A percentile compares a stretch with the other conserved stretches of the same genome.
These are phyloP conservation scores for Ennomos fuscantarius DNA, from an alignment of 2,888 invertebrate genomes.

Conservation along the genomic window DNA sequence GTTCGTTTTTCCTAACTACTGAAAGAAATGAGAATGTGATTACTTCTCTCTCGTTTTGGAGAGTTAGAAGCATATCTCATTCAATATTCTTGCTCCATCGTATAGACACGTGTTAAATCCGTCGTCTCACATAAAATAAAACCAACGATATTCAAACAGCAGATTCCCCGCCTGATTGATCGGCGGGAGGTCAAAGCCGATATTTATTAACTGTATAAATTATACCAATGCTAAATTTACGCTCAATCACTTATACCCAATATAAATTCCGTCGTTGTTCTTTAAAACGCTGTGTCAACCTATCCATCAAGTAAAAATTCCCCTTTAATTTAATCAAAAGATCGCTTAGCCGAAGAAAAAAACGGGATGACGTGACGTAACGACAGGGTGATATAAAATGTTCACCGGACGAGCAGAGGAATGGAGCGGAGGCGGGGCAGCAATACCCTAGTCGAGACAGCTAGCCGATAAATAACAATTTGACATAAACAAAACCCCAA, in stretches of 20 bases:
- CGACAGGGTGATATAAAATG: constrained; percentile 79
- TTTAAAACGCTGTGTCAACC: constrained; percentile 82
- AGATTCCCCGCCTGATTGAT: constrained; percentile 51
- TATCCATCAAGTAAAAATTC: constrained; percentile 83
- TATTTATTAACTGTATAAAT: constrained; percentile 77
- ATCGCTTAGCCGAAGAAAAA: constrained; percentile 82
- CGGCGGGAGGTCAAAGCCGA: constrained; percentile 55
- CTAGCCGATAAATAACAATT: constrained; percentile 83
- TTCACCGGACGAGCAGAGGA: constrained; percentile 68
- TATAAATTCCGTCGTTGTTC: constrained; percentile 78
- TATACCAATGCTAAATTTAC: constrained; percentile 63
- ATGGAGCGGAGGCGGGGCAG: constrained; percentile 53
- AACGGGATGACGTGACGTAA: constrained; percentile 78
- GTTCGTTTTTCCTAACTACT: too few species aligned
- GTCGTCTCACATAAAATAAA: constrained; percentile 28
- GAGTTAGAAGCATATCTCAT: too few species aligned
- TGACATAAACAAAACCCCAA: constrained; percentile 81
- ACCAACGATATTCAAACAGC: constrained; percentile 35
- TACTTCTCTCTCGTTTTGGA: too few species aligned
- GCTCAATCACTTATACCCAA: constrained; percentile 80
- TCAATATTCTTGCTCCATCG: constrained; percentile 2
- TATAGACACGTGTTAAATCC: constrained; percentile 17
- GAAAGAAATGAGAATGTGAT: too few species aligned
- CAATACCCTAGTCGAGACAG: constrained; percentile 80
- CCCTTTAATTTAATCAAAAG: constrained; percentile 85